These are phyloP conservation scores for Phthorimaea operculella DNA, from an alignment of 1,140 invertebrate species.

Conservation along the genomic window DNA sequence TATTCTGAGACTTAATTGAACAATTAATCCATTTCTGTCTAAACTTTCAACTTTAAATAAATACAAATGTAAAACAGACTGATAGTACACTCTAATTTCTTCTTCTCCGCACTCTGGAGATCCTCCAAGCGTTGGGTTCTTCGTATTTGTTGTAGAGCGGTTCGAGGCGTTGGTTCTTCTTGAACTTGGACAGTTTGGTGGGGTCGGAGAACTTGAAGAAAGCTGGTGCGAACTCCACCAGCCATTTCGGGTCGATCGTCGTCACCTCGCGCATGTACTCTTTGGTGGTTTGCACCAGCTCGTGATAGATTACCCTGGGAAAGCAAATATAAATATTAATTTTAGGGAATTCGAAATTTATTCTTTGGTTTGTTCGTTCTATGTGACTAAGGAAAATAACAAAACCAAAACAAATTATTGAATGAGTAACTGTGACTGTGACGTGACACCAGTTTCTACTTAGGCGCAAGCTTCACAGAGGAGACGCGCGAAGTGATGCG, in stretches of 20 bases:
- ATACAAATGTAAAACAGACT: background rate
- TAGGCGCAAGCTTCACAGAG: no score
- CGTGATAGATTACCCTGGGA: conserved; percentile 95
- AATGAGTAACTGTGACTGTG: no score
- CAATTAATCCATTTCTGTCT: background rate
- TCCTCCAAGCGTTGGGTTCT: conserved; percentile 99
- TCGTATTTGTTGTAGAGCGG: conserved; percentile 99
- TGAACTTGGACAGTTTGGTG: conserved; percentile 98
- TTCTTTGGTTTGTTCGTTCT: no score
- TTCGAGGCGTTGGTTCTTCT: conserved; percentile 98
- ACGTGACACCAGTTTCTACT: no score
- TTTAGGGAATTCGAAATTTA: no score
- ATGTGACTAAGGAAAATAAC: no score
- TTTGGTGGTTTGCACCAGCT: conserved; percentile 98
- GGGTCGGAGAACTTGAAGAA: conserved; percentile 99
- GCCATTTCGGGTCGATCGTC: conserved; percentile 98
- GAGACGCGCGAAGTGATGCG: no score
- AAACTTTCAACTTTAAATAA: background rate
- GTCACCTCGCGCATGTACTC: conserved; percentile 99
- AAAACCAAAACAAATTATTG: no score
- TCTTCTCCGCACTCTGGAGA: conserved; percentile 91
- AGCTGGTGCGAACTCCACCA: conserved; percentile 98
- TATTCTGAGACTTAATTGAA: background rate
- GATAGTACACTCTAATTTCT: conserved; percentile 77
- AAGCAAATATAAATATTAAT: background rate